These are phyloP conservation scores for Gavia stellata DNA, from an alignment of 2,113 vertebrate species.

Conservation along the genomic window DNA sequence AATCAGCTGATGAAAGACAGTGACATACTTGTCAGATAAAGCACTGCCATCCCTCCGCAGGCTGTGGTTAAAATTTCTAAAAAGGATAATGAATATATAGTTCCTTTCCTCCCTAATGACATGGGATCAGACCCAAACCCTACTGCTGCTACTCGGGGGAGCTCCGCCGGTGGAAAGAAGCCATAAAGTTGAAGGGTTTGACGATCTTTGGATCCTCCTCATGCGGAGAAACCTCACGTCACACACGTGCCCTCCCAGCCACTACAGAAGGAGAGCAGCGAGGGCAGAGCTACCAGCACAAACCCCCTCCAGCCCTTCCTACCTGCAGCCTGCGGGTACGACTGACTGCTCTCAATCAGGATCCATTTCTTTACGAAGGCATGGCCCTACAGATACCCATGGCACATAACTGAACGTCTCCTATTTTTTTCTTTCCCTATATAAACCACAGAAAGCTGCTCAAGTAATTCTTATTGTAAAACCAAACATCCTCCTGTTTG, in stretches of 20 bases:
- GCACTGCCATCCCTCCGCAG: not conserved
- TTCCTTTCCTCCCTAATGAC: not conserved
- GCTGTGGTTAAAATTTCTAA: not conserved
- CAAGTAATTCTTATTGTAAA: not conserved
- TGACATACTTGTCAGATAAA: conserved; percentile 45
- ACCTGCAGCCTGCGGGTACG: not conserved
- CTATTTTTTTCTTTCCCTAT: not conserved
- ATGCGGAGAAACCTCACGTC: not conserved
- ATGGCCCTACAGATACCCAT: not conserved
- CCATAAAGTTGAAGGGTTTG: not conserved
- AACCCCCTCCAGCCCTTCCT: not conserved
- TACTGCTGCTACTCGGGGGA: not conserved
- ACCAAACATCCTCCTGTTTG: not conserved
- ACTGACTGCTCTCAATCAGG: not conserved
- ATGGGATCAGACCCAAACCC: not conserved
- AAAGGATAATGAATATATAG: not conserved
- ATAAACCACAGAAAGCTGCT: not conserved
- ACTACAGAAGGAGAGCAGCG: not conserved
- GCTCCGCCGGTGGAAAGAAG: not conserved
- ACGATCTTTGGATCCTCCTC: not conserved
- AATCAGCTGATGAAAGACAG: conserved; percentile 56
- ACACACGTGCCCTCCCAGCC: not conserved
- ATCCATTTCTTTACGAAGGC: not conserved
- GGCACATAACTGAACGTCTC: not conserved
- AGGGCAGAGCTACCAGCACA: not conserved